Percentiles rank a stretch among this genome's conserved stretches.
These are phyloP conservation scores for Chrysoperla carnea DNA, from an alignment of 1,140 invertebrate genomes.

Conservation along the genomic window DNA sequence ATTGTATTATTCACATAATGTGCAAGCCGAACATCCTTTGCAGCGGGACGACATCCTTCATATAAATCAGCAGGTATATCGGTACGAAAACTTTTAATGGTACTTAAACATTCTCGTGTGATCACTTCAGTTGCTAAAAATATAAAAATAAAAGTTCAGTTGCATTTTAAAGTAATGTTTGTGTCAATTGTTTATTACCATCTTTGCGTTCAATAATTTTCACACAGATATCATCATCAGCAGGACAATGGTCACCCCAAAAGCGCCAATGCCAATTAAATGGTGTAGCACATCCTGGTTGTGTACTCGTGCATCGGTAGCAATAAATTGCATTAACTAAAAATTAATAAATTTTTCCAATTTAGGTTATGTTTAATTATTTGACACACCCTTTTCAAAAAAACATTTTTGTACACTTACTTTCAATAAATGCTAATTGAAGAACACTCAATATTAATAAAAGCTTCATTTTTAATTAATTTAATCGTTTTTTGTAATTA, in stretches of 20 bases:
- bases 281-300: constrained; percentile 67
- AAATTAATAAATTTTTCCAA: not conserved
- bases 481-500: too few species aligned
- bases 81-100: constrained; percentile 50
- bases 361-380: too few species aligned
- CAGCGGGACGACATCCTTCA: constrained; percentile 70
- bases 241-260: constrained; percentile 57
- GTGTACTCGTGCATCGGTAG: constrained; percentile 75
- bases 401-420: too few species aligned
- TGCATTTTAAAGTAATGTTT: not conserved
- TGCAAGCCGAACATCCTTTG: constrained; percentile 57
- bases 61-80: constrained; percentile 86
- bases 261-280: constrained; percentile 65
- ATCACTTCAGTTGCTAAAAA: constrained; percentile 58
- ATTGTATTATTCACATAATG: constrained; percentile 81
- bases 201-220: constrained; percentile 78
- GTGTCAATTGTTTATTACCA: constrained; percentile 31
- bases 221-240: constrained; percentile 73
- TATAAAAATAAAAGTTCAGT: not conserved
- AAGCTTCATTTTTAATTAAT: too few species aligned
- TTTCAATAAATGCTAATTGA: too few species aligned
- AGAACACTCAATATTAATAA: too few species aligned
- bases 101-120: constrained; percentile 72
- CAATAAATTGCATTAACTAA: constrained; percentile 51
- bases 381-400: too few species aligned